phyloP scores from a whole-genome alignment of 2,113 vertebrate species.

The Crotalus horridus region DNA sequence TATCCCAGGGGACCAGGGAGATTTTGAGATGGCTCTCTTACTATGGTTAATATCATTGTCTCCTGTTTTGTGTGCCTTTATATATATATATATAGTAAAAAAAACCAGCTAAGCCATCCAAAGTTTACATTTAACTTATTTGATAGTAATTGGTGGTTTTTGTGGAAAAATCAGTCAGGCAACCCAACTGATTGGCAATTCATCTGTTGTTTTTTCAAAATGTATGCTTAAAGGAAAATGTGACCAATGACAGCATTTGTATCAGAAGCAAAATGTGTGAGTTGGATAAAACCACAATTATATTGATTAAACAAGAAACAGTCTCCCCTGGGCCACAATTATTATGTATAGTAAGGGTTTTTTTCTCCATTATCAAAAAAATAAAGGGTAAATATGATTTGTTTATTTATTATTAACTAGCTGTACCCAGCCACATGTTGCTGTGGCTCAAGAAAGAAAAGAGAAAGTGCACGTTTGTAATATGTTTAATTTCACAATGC shows the following conservation, averaged over 20 bases:
- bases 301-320: background rate
- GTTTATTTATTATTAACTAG: background rate
- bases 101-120: background rate
- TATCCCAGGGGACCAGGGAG: background rate
- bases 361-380: background rate
- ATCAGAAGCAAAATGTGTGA: background rate
- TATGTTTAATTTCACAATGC: too few species aligned
- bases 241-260: background rate
- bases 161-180: background rate
- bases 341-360: background rate
- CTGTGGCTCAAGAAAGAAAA: too few species aligned
- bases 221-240: background rate
- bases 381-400: background rate
- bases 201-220: background rate
- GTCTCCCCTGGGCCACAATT: background rate
- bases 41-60: background rate
- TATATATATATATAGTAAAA: background rate
- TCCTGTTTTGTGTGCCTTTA: too few species aligned
- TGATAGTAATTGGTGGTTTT: background rate
- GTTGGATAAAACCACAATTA: background rate
- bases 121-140: background rate
- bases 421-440: too few species aligned
- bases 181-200: background rate
- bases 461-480: too few species aligned
- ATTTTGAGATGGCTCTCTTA: background rate